Evolutionary conservation across 2,113 vertebrate species (phyloP).

Genomic region (Thalassarche chlororhynchos): DNA sequence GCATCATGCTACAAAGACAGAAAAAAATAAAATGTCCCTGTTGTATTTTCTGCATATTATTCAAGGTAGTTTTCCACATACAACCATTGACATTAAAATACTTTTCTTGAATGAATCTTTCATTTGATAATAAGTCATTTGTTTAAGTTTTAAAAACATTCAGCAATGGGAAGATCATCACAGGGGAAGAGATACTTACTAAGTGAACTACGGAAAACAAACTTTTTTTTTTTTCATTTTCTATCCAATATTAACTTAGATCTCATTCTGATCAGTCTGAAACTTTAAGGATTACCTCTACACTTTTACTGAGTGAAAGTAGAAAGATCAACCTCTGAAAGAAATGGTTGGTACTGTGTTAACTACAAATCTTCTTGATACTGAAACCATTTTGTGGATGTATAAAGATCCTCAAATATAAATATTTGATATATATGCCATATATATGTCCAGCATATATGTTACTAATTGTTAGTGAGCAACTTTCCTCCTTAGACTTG

Average conservation of each 20-base stretch:
- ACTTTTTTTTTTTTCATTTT: neutral
- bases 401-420: neutral
- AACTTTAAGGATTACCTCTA: neutral
- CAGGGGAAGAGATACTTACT: neutral
- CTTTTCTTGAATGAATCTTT: neutral
- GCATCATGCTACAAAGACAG: neutral
- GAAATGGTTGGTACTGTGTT: neutral
- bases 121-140: neutral
- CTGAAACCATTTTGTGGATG: neutral
- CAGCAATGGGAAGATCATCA: neutral
- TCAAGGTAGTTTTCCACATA: neutral
- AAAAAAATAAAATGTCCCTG: neutral
- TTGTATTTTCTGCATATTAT: neutral
- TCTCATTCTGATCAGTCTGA: neutral
- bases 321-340: neutral
- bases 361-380: neutral
- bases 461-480: neutral
- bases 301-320: neutral
- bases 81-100: neutral
- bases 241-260: neutral
- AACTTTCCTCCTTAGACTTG: neutral
- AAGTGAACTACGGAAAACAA: neutral
- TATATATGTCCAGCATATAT: neutral
- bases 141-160: neutral
- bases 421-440: neutral